A percentile compares a stretch with the other conserved stretches of the same genome.
phyloP scores from a whole-genome alignment of 2,888 invertebrate species.

The Microctonus hyperodae region DNA sequence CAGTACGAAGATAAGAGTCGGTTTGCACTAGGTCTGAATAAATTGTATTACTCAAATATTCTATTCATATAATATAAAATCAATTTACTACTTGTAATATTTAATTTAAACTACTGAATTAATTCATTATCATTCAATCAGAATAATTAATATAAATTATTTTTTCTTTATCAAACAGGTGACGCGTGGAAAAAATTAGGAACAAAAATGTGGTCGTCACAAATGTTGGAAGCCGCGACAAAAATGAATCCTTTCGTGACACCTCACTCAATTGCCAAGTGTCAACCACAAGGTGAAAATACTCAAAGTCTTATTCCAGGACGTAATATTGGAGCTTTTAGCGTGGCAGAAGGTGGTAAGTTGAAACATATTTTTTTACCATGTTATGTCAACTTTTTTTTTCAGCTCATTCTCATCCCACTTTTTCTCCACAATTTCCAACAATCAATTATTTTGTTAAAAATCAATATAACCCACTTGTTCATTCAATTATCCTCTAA shows the following conservation, averaged over 20 bases:
- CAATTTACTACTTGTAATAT: neutral
- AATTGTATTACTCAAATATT: conserved; percentile 18
- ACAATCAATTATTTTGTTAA: no score
- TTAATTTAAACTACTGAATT: neutral
- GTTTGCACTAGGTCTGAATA: conserved; percentile 29
- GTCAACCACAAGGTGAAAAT: conserved; percentile 56
- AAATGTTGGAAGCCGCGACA: conserved; percentile 61
- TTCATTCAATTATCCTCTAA: no score
- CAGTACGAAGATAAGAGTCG: conserved; percentile 48
- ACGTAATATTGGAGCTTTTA: conserved; percentile 61
- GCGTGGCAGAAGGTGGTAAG: conserved; percentile 58
- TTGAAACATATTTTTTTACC: no score
- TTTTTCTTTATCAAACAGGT: conserved; percentile 36
- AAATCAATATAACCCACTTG: no score
- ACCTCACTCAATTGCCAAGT: conserved; percentile 58
- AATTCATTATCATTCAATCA: neutral
- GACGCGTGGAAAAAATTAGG: conserved; percentile 35
- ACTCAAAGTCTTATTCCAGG: conserved; percentile 55
- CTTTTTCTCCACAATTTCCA: neutral
- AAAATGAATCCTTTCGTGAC: conserved; percentile 62
- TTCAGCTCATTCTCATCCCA: neutral
- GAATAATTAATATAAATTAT: neutral
- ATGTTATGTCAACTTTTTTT: conserved; percentile 10
- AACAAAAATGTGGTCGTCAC: conserved; percentile 63
- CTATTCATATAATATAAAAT: conserved; percentile 15